These are phyloP conservation scores for Anthoscopus minutus DNA, from an alignment of 2,113 vertebrate genomes.

Conservation along the genomic window DNA sequence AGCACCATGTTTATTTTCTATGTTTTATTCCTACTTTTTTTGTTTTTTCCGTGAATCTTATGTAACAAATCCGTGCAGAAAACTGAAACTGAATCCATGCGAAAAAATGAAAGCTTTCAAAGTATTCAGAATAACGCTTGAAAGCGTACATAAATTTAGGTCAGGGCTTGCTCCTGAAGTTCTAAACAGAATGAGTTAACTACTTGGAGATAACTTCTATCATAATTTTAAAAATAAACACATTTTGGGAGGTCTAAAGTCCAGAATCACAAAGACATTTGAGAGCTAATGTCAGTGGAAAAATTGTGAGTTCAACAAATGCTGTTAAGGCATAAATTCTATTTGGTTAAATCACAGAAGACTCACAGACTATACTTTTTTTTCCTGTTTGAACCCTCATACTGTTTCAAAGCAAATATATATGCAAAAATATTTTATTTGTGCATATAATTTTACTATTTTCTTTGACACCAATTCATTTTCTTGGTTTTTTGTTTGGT, in stretches of 20 bases:
- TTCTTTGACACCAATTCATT: not conserved
- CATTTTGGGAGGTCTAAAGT: not conserved
- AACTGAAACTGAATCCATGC: not conserved
- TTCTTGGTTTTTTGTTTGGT: not conserved
- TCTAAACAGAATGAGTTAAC: not conserved
- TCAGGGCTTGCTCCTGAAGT: not conserved
- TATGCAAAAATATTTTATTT: not conserved
- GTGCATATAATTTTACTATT: not conserved
- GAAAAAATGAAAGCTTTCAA: not conserved
- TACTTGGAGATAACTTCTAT: not conserved
- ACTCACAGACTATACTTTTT: not conserved
- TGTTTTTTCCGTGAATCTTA: constrained; percentile 4
- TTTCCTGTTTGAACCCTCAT: not conserved
- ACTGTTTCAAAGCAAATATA: not conserved
- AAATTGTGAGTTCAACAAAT: not conserved
- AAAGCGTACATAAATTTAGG: not conserved
- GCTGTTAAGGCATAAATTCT: not conserved
- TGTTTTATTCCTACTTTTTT: constrained; percentile 38
- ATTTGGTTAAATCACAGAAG: not conserved
- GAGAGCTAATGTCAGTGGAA: not conserved
- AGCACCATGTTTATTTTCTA: constrained; percentile 71
- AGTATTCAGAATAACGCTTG: not conserved
- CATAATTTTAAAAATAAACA: not conserved
- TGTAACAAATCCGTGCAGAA: not conserved
- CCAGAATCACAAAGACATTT: not conserved